phyloP scores from a whole-genome alignment of 2,888 invertebrate species.

The Stenichneumon culpator region DNA sequence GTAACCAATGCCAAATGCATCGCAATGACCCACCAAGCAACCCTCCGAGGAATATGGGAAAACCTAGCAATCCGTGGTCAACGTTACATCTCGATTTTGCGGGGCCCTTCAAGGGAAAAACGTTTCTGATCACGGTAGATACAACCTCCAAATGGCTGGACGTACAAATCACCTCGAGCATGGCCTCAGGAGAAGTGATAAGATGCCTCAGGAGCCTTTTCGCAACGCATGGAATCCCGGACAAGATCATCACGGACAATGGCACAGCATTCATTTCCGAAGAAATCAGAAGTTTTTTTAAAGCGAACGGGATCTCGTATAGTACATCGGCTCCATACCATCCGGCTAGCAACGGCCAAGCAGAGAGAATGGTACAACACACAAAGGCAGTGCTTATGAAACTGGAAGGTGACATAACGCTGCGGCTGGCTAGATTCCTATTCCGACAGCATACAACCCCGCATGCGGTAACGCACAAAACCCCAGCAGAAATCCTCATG shows the following conservation, averaged over 20 bases:
- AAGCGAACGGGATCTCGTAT: constrained; percentile 65
- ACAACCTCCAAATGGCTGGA: constrained; percentile 70
- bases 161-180: constrained; percentile 58
- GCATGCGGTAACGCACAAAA: constrained; percentile 56
- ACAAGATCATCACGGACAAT: constrained; percentile 73
- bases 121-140: constrained; percentile 71
- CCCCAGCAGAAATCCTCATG: constrained; percentile 67
- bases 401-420: constrained; percentile 22
- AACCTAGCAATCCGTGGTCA: constrained; percentile 45
- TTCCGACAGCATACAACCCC: constrained; percentile 65
- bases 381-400: constrained; percentile 18
- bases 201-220: constrained; percentile 61
- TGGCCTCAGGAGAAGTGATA: constrained; percentile 59
- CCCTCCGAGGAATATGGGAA: constrained; percentile 42
- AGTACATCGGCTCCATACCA: constrained; percentile 37
- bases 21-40: constrained; percentile 20
- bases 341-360: constrained; percentile 10
- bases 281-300: constrained; percentile 70
- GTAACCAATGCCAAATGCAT: constrained; percentile 2
- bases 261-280: constrained; percentile 70
- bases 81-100: constrained; percentile 69
- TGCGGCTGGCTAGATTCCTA: constrained; percentile 55
- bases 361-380: constrained; percentile 40
- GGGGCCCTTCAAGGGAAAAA: constrained; percentile 66
- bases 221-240: constrained; percentile 72